Evolutionary conservation across 1,140 invertebrate genomes (phyloP).

Genomic region (Sycophaga agraensis): DNA sequence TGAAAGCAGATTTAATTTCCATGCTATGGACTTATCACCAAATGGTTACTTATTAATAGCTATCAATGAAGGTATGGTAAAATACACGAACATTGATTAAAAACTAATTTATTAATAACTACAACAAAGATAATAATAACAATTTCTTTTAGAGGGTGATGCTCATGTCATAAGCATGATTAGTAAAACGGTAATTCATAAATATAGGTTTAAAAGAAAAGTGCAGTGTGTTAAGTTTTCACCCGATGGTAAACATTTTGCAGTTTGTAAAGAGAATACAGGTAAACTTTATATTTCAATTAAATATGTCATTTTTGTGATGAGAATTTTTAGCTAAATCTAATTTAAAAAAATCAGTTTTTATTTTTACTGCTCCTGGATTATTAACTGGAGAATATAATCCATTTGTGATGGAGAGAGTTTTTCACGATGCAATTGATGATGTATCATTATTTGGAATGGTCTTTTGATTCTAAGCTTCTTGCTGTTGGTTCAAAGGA

Average conservation of each 20-base stretch:
- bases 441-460: constrained; percentile 84
- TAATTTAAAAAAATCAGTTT: constrained; percentile 66
- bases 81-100: too few species aligned
- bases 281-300: too few species aligned
- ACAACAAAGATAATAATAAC: background rate
- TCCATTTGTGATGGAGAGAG: constrained; percentile 82
- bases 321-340: background rate
- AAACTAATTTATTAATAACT: too few species aligned
- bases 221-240: constrained; percentile 85
- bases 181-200: constrained; percentile 80
- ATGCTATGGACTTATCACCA: constrained; percentile 80
- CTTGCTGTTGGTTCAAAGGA: constrained; percentile 86
- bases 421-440: constrained; percentile 78
- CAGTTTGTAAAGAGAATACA: constrained; percentile 81
- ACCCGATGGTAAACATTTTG: constrained; percentile 91
- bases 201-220: constrained; percentile 77
- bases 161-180: constrained; percentile 85
- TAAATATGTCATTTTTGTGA: background rate
- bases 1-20: constrained; percentile 86
- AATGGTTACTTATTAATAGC: constrained; percentile 83
- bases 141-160: constrained; percentile 72
- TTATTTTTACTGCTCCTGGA: constrained; percentile 85
- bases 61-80: constrained; percentile 79
- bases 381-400: constrained; percentile 79
- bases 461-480: constrained; percentile 88